Conservation (phyloP, 1,140 invertebrate genomes). For the Nasonia longicornis region DNA sequence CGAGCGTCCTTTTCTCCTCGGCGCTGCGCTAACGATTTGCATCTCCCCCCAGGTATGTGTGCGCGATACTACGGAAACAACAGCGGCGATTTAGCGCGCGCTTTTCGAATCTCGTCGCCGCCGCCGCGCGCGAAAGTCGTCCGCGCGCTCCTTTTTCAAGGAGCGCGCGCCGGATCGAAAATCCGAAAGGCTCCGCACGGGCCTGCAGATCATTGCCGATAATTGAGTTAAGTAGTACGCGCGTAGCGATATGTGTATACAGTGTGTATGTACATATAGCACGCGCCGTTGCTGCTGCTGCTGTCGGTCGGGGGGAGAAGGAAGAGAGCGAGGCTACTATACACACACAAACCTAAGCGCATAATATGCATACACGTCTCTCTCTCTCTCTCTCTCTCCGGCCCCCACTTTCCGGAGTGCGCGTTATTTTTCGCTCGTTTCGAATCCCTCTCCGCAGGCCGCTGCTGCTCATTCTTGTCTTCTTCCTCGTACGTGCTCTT, state of each 20-base stretch:
- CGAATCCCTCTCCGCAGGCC: slow-evolving; percentile 21
- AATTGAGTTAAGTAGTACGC: slow-evolving; percentile 45
- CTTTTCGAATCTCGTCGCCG: background rate
- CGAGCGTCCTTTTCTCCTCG: background rate
- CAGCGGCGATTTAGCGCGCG: background rate
- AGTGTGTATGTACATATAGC: background rate
- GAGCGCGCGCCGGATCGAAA: slow-evolving; percentile 32
- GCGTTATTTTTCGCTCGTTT: slow-evolving; percentile 43
- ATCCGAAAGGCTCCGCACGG: slow-evolving; percentile 31
- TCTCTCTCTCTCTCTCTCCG: background rate
- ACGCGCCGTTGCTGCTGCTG: background rate
- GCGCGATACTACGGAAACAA: too few relatives aligned
- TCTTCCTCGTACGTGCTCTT: slow-evolving; percentile 36
- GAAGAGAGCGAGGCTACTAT: slow-evolving; percentile 32
- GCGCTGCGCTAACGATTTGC: background rate
- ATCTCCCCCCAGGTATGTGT: background rate
- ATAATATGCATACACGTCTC: slow-evolving; percentile 38
- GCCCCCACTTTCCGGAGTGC: background rate
- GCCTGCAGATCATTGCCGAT: slow-evolving; percentile 36
- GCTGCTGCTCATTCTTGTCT: slow-evolving; percentile 52
- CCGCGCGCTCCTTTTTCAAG: background rate
- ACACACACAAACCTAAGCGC: background rate
- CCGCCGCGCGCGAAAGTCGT: slow-evolving; percentile 13
- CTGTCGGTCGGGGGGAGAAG: background rate
- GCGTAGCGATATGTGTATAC: slow-evolving; percentile 9